A percentile compares a stretch with the other conserved stretches of the same genome.
phyloP scores from a whole-genome alignment of 2,888 invertebrate species.

The Scaptomyza caliginosa region DNA sequence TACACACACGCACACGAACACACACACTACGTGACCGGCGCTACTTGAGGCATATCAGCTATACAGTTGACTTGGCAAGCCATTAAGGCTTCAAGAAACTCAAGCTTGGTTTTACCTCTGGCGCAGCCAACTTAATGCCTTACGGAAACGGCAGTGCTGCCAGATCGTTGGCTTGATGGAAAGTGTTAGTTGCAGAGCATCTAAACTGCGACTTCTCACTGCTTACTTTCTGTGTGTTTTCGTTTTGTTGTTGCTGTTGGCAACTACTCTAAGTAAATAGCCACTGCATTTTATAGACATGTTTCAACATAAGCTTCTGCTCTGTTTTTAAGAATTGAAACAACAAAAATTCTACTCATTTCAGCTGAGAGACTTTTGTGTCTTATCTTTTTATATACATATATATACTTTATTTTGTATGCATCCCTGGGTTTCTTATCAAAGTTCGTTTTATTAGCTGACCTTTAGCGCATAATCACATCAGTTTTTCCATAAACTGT shows the following conservation, averaged over 20 bases:
- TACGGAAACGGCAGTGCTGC: background rate
- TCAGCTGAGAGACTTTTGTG: background rate
- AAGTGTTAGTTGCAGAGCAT: constrained; percentile 17
- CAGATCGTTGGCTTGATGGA: background rate
- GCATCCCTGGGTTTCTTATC: constrained; percentile 25
- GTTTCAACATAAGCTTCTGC: constrained; percentile 4
- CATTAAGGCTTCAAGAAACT: background rate
- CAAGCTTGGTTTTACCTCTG: background rate
- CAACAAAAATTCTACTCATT: background rate
- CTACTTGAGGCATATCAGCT: constrained; percentile 6
- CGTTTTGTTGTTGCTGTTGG: constrained; percentile 34
- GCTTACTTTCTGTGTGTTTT: constrained; percentile 4
- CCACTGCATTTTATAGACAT: constrained; percentile 42
- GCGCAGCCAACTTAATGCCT: constrained; percentile 8
- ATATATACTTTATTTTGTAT: background rate
- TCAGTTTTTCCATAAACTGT: background rate
- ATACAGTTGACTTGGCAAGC: background rate
- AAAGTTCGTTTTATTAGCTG: background rate
- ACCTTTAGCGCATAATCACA: constrained; percentile 9
- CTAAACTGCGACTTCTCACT: background rate
- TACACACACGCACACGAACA: background rate
- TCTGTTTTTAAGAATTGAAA: too few relatives aligned
- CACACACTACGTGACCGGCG: constrained; percentile 1
- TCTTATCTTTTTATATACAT: constrained; percentile 12
- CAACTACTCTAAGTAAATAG: constrained; percentile 40